Percentiles rank a stretch among this genome's conserved stretches.
phyloP scores from a whole-genome alignment of 2,113 vertebrate genomes.

The Cottus gobio region DNA sequence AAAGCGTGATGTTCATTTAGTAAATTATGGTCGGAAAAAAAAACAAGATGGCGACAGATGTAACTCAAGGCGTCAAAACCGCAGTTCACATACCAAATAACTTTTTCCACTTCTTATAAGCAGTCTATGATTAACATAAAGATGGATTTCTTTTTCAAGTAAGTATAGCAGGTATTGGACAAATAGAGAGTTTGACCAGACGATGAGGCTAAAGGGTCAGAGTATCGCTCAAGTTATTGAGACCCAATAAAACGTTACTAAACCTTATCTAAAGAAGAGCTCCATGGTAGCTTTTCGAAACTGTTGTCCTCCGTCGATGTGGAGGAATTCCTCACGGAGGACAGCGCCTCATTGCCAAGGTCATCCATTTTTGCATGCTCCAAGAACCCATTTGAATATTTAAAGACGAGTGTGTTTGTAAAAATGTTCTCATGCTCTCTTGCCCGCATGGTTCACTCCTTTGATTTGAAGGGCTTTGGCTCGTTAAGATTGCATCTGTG shows the following conservation, averaged over 20 bases:
- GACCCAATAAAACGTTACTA: not conserved
- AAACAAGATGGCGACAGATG: not conserved
- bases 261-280: not conserved
- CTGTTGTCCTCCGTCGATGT: not conserved
- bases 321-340: slow-evolving; percentile 1
- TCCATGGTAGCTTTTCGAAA: not conserved
- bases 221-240: not conserved
- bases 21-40: not conserved
- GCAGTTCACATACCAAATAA: not conserved
- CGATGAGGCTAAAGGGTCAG: not conserved
- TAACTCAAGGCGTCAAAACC: not conserved
- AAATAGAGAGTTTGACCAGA: not conserved
- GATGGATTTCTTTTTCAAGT: not conserved
- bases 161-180: not conserved
- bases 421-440: slow-evolving; percentile 62
- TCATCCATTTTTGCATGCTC: slow-evolving; percentile 24
- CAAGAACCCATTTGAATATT: slow-evolving; percentile 49
- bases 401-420: slow-evolving; percentile 25
- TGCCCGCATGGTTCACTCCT: slow-evolving; percentile 40
- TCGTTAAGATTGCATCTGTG: slow-evolving; percentile 53
- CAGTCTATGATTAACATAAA: not conserved
- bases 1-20: too few species aligned
- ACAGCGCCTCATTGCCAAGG: not conserved
- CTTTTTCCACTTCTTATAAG: not conserved
- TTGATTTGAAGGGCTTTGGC: slow-evolving; percentile 18